phyloP scores from a whole-genome alignment of 2,113 vertebrate species.

The Cochlearius cochlearius region DNA sequence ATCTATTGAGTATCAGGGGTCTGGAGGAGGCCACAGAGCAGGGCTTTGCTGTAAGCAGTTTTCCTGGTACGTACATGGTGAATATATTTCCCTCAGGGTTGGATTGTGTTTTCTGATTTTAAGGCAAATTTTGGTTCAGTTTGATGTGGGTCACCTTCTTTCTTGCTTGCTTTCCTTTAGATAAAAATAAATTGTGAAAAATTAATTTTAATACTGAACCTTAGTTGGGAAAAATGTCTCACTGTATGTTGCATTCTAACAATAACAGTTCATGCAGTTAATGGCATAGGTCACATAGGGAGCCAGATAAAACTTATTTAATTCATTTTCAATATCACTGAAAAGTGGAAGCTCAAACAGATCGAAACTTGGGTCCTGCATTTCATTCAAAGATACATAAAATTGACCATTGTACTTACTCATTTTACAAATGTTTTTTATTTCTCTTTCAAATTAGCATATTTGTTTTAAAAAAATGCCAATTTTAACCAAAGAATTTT shows the following conservation, averaged over 20 bases:
- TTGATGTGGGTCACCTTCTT: neutral
- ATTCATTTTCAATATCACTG: neutral
- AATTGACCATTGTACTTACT: neutral
- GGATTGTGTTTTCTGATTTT: neutral
- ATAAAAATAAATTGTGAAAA: neutral
- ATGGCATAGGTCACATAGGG: fast-evolving
- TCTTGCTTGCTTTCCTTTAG: neutral
- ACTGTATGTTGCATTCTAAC: neutral
- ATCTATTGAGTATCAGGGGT: neutral
- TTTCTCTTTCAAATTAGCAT: neutral
- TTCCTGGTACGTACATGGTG: neutral
- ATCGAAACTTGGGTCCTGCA: neutral
- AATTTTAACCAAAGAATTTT: neutral
- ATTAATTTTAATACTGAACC: neutral
- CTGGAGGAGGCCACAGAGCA: neutral
- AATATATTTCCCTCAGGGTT: neutral
- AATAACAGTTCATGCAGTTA: neutral
- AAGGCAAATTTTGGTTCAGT: neutral
- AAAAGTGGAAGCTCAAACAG: neutral
- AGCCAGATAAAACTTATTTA: neutral
- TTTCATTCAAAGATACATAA: neutral
- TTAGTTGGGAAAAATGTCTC: neutral
- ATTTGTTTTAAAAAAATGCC: neutral
- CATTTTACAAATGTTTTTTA: neutral
- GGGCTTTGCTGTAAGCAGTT: neutral